Evolutionary conservation across 2,113 vertebrate genomes (phyloP).

Genomic region (Mellivora capensis): DNA sequence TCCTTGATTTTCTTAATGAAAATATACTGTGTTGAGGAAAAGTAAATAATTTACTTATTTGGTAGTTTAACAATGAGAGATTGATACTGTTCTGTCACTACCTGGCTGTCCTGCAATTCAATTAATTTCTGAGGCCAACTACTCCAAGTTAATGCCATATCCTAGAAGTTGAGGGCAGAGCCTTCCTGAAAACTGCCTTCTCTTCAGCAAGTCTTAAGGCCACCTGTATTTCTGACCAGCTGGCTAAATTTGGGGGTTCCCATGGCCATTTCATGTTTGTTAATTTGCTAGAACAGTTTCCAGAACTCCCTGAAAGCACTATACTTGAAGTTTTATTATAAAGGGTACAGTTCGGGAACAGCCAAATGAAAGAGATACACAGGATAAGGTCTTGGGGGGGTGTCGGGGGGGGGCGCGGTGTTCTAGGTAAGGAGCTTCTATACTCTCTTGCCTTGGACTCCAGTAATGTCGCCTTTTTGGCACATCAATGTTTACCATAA

Average conservation of each 20-base stretch:
- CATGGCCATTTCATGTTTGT: not conserved
- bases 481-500: not conserved
- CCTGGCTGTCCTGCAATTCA: not conserved
- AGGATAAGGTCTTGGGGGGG: not conserved
- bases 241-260: not conserved
- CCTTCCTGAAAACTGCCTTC: not conserved
- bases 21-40: not conserved
- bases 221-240: not conserved
- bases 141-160: not conserved
- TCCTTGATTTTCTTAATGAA: not conserved
- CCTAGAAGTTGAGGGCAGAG: not conserved
- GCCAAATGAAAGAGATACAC: not conserved
- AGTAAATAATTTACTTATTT: not conserved
- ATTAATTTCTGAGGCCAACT: not conserved
- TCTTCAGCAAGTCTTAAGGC: not conserved
- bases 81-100: not conserved
- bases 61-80: not conserved
- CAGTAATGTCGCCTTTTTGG: not conserved
- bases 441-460: not conserved
- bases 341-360: not conserved
- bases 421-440: not conserved
- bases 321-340: not conserved
- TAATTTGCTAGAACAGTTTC: not conserved
- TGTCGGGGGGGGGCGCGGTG: too few relatives aligned
- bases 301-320: not conserved